Conservation (phyloP, 2,797 vertebrate genomes). For the Lepidocolaptes lacrymiger region DNA sequence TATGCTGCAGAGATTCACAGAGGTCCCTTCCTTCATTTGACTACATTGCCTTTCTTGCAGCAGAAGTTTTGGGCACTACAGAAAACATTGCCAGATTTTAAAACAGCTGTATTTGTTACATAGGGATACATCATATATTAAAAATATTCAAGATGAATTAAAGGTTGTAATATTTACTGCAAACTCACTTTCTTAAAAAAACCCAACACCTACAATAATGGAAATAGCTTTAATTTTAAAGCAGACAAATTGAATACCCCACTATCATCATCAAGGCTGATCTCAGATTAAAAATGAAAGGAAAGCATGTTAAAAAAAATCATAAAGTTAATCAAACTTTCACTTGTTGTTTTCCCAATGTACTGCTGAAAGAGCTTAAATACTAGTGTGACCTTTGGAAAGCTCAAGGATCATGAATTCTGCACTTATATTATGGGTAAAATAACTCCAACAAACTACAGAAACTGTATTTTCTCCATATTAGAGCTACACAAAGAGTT, state of each 20-base stretch:
- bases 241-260: neutral
- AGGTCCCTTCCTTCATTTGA: neutral
- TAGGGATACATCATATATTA: neutral
- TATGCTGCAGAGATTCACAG: neutral
- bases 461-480: neutral
- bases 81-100: neutral
- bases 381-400: neutral
- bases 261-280: neutral
- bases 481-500: neutral
- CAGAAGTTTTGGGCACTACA: neutral
- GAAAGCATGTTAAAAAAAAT: neutral
- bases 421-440: neutral
- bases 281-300: neutral
- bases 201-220: neutral
- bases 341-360: neutral
- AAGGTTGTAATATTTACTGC: neutral
- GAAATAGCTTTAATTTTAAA: neutral
- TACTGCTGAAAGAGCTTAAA: neutral
- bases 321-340: neutral
- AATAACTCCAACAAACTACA: neutral
- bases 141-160: neutral
- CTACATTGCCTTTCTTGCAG: neutral
- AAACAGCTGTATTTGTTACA: neutral
- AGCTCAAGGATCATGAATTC: neutral
- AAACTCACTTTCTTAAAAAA: neutral